Base-by-base conservation (phyloP, 2,888 invertebrate genomes). In the Scelioninae gen. 2 region DNA sequence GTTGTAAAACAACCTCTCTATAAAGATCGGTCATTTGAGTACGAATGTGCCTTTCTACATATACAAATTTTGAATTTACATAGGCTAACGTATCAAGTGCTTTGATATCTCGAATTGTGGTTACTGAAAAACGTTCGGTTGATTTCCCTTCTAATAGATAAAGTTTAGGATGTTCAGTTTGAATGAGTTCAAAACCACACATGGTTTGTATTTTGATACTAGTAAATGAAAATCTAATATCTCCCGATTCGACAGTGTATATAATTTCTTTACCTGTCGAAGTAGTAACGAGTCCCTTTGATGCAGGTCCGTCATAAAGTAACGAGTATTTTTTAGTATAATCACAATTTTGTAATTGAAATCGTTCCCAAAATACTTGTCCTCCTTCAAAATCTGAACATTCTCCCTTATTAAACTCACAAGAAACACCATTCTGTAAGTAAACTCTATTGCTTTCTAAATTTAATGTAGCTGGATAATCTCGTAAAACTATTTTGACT, bases 321-420 rank as follows among this genome's bases (percentile, higher is more conserved):
- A 45, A n/a, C n/a, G n/a, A n/a, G n/a, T n/a, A n/a, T n/a, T n/a
- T n/a, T n/a, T n/a, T n/a, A n/a, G n/a, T n/a, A n/a, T n/a, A n/a
- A n/a, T n/a, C n/a, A n/a, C n/a, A n/a, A n/a, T n/a, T n/a, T n/a
- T n/a, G n/a, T n/a, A n/a, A 5, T 16, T 18, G 41, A 15, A 41
- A 19, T 11, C 45, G 10, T 2, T 45, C 45, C 45, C 45, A 45
- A 22, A 22, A 45, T 7, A 11, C 11, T 7, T 45, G 45, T 22
- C 45, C 45, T 11, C 45, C 45, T 11, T 45, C 45, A 11, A 11
- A 45, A 11, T 22, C 45, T 1, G 45, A 45, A 45, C 45, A 45
- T 25, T 45, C 22, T 5, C 22, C 45, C 11, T 45, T 19, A 45
- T 22, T 45, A 7, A 45, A 45, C 0, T 45, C 45, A 22, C 45